Evolutionary conservation across 2,888 invertebrate species (phyloP), one percentile per base, ranked within the genome.

Genomic region (Enoplolaimus lenunculus): DNA sequence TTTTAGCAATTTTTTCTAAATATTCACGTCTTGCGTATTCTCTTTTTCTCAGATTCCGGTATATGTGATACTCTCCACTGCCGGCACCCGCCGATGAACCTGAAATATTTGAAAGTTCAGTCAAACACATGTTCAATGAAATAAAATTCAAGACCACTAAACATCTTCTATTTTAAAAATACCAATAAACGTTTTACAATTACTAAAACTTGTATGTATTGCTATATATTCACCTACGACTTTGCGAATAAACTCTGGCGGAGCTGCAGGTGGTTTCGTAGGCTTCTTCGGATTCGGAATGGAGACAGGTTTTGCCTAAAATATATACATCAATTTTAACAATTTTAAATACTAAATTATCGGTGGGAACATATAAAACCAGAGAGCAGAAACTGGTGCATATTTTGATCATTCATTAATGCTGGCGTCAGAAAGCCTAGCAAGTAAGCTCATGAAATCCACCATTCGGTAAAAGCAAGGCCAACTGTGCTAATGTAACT

Each of bases 61-160:
- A 97, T 0, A 97, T 94, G 82, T 97, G 95, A 82, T 97, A 97
- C 82, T 97, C 97, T 13, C 95, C 95, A 72, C 93, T 93, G 1
- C 97, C 97, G 45, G 95, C 97, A 30, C 97, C 97, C 45, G 95
- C 95, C 84, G 93, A 93, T 0, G 94, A 94, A 21, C 95, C 83
- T 83, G 72, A 29, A 73, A 75, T 34, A 33, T 34, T 71, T 30
- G 34, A 68, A 73, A 34, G 28, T 28, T 26, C 29, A 67, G 30
- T 2, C 29, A 45, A 33, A n/a, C 21, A 33, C 30, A n/a, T 26
- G 31, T 68, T 57, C 30, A 73, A 21, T n/a, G 13, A 66, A 35
- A 30, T 7, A 13, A 33, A n/a, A 29, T 29, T n/a, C 16, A 57
- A 60, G 64, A 13, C 28, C 29, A 35, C 26, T 3, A 71, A 35